Base-by-base conservation (phyloP, 2,113 vertebrate species). In the Paradoxurus hermaphroditus region DNA sequence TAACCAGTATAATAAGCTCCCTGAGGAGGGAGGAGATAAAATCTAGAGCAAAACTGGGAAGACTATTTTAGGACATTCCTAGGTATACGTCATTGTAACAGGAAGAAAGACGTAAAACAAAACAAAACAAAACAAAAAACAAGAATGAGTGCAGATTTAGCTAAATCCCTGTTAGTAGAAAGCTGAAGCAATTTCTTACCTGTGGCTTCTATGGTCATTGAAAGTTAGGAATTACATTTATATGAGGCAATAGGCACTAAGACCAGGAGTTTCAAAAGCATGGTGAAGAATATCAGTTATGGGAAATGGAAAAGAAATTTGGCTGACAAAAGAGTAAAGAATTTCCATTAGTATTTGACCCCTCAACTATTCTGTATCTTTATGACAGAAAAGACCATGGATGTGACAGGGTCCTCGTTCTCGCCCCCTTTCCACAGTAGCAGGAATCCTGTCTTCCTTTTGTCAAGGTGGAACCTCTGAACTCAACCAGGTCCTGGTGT, bases 1-100 rank as follows among this genome's bases (percentile, higher is more conserved):
- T 49, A 31, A 91, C 56, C 53, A 87, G 39, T 72, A 84, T 25
- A 95, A 63, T 83, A 70, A 49, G 5, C 4, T 63, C 62, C 31
- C 68, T 95, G n/a, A 84, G 36, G 34, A 79, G 14, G 4, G 21
- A 41, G 27, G 14, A 83, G 19, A 81, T 63, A 34, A 41, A 49
- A 73, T 81, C 56, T 62, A 88, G 19, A 91, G 44, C 15, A 91
- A 94, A 93, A 93, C 29, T 84, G 7, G 36, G 51, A 93, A 93
- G n/a, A 85, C 7, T 78, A 46, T 44, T 75, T 84, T 62, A 51
- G 56, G 46, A 79, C 53, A 91, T 73, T 73, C n/a, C 29, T 62
- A 44, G 1, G 31, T 63, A 81, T 53, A 63, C 14, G 86, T 83
- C 49, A 89, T 19, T 91, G 23, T 39, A 88, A 88, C 12, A 85